A percentile compares a stretch with the other conserved stretches of the same genome.
phyloP scores from a whole-genome alignment of 2,113 vertebrate species.

The Aramus guarauna region DNA sequence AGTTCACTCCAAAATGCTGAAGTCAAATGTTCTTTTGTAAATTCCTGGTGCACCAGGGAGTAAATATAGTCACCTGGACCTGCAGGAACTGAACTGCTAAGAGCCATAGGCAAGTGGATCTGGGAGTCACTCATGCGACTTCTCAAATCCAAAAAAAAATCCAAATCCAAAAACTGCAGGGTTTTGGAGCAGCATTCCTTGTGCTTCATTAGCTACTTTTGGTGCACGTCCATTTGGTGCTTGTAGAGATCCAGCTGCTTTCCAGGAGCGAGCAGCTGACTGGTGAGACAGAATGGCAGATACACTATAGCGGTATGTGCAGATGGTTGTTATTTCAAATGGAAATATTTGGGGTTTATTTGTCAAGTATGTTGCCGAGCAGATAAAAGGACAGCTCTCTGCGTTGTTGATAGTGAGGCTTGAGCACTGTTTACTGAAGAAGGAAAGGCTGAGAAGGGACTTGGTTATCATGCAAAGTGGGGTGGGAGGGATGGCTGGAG shows the following conservation, averaged over 20 bases:
- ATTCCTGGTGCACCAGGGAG: not conserved
- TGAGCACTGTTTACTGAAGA: not conserved
- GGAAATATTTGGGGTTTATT: not conserved
- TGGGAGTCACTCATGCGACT: not conserved
- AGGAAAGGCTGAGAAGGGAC: not conserved
- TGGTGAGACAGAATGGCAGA: not conserved
- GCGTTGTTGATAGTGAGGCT: not conserved
- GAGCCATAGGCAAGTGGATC: fast-evolving
- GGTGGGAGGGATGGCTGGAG: not conserved
- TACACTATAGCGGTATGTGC: not conserved
- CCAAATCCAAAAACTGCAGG: no score
- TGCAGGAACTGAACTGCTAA: not conserved
- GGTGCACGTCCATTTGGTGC: not conserved
- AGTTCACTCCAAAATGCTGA: not conserved
- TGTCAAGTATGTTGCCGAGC: not conserved
- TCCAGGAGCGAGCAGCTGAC: not conserved
- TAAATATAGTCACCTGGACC: not conserved
- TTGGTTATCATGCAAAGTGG: not conserved
- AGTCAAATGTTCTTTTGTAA: not conserved
- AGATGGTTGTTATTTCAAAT: not conserved
- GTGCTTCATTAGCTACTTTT: not conserved
- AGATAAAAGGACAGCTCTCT: not conserved
- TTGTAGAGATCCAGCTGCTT: not conserved
- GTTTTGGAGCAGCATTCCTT: not conserved
- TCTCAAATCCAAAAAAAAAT: not conserved